These are phyloP conservation scores for Acinonyx jubatus DNA, from an alignment of 2,113 vertebrate species.

Conservation along the genomic window DNA sequence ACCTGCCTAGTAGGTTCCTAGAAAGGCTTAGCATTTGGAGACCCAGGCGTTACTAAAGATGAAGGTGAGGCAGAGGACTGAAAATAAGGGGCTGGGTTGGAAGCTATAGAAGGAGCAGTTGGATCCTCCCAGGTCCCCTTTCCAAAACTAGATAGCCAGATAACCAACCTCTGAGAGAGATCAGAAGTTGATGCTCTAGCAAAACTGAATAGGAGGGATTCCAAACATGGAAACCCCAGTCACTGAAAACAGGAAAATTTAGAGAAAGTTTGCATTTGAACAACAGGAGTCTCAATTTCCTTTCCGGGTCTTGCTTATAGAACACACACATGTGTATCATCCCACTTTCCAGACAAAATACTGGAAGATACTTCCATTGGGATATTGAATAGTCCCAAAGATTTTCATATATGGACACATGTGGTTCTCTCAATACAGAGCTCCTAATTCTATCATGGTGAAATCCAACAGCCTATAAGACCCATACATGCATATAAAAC, in stretches of 20 bases:
- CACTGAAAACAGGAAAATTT: neutral
- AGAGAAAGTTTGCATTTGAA: neutral
- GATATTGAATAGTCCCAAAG: neutral
- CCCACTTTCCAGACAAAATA: neutral
- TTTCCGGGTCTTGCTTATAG: neutral
- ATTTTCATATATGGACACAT: neutral
- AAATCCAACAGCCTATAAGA: neutral
- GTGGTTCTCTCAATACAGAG: neutral
- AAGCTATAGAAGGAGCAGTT: neutral
- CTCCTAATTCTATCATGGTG: neutral
- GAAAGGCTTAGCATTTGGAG: neutral
- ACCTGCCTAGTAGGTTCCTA: neutral
- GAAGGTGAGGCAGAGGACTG: neutral
- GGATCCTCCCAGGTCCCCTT: neutral
- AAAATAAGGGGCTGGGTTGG: neutral
- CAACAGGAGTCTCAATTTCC: neutral
- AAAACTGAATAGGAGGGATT: neutral
- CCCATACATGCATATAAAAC: neutral
- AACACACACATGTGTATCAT: neutral
- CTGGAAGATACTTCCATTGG: neutral
- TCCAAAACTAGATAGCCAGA: neutral
- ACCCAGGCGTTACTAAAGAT: neutral
- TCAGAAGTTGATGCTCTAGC: neutral
- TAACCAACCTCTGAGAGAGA: neutral
- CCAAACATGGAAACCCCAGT: neutral